Evolutionary conservation across 2,113 vertebrate species (phyloP).

Genomic region (Rhinolophus ferrumequinum): DNA sequence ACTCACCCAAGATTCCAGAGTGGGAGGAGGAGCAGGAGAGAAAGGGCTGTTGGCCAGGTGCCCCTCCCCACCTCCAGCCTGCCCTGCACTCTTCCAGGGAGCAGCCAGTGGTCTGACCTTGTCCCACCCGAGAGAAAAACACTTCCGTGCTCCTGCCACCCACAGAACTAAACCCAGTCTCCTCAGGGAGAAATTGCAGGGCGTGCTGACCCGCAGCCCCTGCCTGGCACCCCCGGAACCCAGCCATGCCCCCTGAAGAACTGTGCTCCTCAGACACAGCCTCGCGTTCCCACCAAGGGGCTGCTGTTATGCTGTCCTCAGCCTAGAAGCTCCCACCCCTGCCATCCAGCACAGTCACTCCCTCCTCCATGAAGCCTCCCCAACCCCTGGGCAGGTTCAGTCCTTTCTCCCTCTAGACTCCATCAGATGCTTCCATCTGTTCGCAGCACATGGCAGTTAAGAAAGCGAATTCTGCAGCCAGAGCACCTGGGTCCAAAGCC

Average conservation of each 20-base stretch:
- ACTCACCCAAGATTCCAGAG: not conserved
- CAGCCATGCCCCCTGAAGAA: not conserved
- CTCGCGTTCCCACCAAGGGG: accelerated
- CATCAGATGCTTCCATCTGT: not conserved
- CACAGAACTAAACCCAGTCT: not conserved
- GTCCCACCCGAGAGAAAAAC: not conserved
- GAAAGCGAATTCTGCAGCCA: not conserved
- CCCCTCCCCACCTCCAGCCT: not conserved
- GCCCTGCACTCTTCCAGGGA: not conserved
- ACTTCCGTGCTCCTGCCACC: not conserved
- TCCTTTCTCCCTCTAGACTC: not conserved
- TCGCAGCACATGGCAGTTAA: accelerated
- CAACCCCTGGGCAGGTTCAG: not conserved
- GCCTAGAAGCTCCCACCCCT: not conserved
- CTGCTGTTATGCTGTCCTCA: not conserved
- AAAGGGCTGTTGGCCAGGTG: accelerated
- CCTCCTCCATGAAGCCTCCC: not conserved
- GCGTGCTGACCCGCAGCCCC: not conserved
- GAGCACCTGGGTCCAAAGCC: not conserved
- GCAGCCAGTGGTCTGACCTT: not conserved
- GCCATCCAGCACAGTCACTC: accelerated
- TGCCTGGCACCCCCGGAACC: not conserved
- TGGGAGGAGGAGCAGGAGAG: not conserved
- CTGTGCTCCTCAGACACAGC: not conserved
- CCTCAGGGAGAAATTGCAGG: not conserved